Evolutionary conservation across 2,888 invertebrate genomes (phyloP).

Genomic region (Trachelus troglodyta): DNA sequence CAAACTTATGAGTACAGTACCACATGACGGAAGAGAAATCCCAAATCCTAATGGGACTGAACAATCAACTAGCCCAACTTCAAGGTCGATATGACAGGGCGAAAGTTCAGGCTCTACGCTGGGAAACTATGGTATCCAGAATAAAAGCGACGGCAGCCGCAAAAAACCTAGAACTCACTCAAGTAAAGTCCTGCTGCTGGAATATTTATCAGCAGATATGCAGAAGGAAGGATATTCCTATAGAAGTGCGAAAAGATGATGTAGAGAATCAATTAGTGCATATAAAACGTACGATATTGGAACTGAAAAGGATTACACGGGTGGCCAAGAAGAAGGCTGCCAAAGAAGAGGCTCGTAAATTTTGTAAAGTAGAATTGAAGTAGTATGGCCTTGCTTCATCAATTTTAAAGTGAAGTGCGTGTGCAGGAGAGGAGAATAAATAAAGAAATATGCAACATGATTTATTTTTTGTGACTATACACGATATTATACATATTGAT

Average conservation of each 20-base stretch:
- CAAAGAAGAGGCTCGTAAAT: constrained; percentile 48
- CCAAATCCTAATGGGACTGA: constrained; percentile 73
- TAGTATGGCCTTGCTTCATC: not conserved
- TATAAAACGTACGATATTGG: constrained; percentile 72
- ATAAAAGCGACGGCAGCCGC: constrained; percentile 71
- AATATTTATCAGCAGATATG: constrained; percentile 74
- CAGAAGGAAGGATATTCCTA: constrained; percentile 68
- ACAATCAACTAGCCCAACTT: constrained; percentile 73
- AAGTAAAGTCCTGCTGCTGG: constrained; percentile 72
- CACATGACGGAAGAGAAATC: constrained; percentile 72
- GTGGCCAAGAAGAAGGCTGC: constrained; percentile 66
- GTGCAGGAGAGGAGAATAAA: not conserved
- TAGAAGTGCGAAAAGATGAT: constrained; percentile 66
- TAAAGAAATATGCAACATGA: not conserved
- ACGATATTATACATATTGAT: not conserved
- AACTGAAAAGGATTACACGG: constrained; percentile 68
- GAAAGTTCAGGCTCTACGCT: constrained; percentile 71
- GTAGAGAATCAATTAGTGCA: constrained; percentile 73
- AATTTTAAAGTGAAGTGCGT: not conserved
- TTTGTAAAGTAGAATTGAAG: not conserved
- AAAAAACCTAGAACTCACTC: constrained; percentile 70
- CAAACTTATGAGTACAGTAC: constrained; percentile 36
- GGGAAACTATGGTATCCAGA: constrained; percentile 72
- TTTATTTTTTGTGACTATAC: not conserved
- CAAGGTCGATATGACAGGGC: constrained; percentile 73